Percentiles rank a stretch among this genome's conserved stretches.
These are phyloP conservation scores for Conger conger DNA, from an alignment of 2,113 vertebrate genomes.

Conservation along the genomic window DNA sequence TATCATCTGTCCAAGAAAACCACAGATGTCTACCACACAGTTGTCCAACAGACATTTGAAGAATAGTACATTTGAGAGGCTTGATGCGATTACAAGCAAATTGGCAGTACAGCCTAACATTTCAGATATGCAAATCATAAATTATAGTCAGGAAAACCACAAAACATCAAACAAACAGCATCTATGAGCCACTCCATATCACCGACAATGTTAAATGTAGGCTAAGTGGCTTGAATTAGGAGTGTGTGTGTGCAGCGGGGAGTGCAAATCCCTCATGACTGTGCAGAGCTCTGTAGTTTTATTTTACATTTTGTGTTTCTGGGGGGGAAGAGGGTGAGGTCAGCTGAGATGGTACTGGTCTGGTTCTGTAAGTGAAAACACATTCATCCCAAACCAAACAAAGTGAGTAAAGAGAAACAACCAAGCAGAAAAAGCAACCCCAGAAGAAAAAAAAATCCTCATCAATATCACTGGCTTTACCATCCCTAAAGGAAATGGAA, in stretches of 20 bases:
- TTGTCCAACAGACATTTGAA: too few relatives aligned
- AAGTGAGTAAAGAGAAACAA: too few relatives aligned
- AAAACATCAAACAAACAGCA: background rate
- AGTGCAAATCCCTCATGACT: background rate
- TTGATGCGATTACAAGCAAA: background rate
- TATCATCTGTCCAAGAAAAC: background rate
- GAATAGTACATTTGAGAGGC: background rate
- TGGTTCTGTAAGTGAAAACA: background rate
- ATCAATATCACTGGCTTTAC: background rate
- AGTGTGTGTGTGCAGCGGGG: too few relatives aligned
- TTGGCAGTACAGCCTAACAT: background rate
- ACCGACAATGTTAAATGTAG: background rate
- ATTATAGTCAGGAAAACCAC: background rate
- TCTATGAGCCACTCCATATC: background rate
- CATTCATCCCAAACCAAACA: background rate
- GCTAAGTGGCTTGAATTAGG: too few relatives aligned
- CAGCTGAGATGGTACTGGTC: background rate
- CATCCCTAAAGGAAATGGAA: background rate
- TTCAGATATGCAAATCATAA: background rate
- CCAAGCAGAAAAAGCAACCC: too few relatives aligned
- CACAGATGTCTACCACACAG: background rate
- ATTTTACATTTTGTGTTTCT: too few relatives aligned
- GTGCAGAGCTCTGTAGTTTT: background rate
- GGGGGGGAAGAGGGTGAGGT: background rate
- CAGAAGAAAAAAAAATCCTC: too few relatives aligned